Conservation (phyloP, 1,140 invertebrate genomes). For the Ceratina japonica region DNA sequence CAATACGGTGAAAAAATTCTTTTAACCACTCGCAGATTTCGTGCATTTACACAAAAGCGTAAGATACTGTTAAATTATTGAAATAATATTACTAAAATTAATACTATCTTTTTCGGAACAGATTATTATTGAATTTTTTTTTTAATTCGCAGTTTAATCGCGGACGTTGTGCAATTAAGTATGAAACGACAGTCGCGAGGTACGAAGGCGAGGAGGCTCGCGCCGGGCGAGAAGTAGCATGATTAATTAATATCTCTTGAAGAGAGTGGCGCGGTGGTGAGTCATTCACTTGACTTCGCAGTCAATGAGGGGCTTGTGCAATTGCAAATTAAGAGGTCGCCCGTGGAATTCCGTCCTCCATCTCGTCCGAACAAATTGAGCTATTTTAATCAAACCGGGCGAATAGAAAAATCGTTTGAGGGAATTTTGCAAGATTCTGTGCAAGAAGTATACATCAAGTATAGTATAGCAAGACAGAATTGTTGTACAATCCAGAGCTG, state of each 20-base stretch:
- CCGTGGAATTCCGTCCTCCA: slow-evolving; percentile 17
- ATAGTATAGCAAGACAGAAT: too few species aligned
- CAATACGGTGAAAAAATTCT: too few species aligned
- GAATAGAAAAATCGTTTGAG: not conserved
- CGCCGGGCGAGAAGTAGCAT: slow-evolving; percentile 11
- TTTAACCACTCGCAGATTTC: too few species aligned
- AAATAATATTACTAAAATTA: too few species aligned
- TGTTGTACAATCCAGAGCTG: too few species aligned
- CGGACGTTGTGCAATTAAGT: slow-evolving; percentile 7
- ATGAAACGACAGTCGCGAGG: not conserved
- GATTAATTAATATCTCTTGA: slow-evolving; percentile 40
- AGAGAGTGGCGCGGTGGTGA: not conserved
- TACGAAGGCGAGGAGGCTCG: not conserved
- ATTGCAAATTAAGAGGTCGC: slow-evolving; percentile 38
- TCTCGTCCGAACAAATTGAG: not conserved
- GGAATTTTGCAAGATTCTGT: too few species aligned
- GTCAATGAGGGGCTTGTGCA: slow-evolving; percentile 44
- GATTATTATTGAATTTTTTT: too few species aligned
- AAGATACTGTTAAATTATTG: too few species aligned
- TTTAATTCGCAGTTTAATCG: too few species aligned
- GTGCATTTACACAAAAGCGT: too few species aligned
- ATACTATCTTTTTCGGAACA: too few species aligned
- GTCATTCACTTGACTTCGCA: slow-evolving; percentile 35
- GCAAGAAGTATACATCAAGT: too few species aligned
- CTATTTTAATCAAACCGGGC: not conserved